Conservation (phyloP, 2,888 invertebrate species). For the Dorcus parallelipipedus region DNA sequence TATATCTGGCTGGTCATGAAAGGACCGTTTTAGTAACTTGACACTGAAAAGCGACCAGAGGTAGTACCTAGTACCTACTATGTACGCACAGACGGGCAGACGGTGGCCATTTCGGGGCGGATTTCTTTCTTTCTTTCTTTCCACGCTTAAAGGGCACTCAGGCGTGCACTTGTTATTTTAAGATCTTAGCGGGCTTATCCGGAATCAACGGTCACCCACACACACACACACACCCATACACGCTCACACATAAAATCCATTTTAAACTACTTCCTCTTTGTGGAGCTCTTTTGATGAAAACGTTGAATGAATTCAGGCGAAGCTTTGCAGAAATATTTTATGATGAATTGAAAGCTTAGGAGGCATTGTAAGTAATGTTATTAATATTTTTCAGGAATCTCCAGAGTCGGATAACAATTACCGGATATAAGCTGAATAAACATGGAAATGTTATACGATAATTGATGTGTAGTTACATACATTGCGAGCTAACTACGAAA, state of each 20-base stretch:
- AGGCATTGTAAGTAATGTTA: background rate
- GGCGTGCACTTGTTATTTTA: constrained; percentile 22
- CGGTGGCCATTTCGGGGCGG: constrained; percentile 17
- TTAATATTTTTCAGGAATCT: background rate
- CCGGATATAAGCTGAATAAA: background rate
- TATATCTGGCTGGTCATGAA: background rate
- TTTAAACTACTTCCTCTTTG: constrained; percentile 2
- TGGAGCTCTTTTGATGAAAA: background rate
- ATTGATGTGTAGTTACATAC: too few relatives aligned
- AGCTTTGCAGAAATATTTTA: too few relatives aligned
- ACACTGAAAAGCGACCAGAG: constrained; percentile 12
- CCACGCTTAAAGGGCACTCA: constrained; percentile 14
- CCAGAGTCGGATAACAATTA: background rate
- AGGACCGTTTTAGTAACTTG: constrained; percentile 11
- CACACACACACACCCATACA: background rate
- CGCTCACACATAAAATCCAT: background rate
- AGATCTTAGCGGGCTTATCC: constrained; percentile 19
- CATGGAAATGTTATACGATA: background rate
- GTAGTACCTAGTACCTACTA: too few relatives aligned
- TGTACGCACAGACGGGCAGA: background rate
- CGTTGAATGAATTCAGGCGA: too few relatives aligned
- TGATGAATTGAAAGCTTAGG: too few relatives aligned
- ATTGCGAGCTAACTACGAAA: too few relatives aligned
- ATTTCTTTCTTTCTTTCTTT: constrained; percentile 12
- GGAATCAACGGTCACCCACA: constrained; percentile 8